Evolutionary conservation across 2,888 invertebrate genomes (phyloP).

Genomic region (Acanthosepion pharaonis): DNA sequence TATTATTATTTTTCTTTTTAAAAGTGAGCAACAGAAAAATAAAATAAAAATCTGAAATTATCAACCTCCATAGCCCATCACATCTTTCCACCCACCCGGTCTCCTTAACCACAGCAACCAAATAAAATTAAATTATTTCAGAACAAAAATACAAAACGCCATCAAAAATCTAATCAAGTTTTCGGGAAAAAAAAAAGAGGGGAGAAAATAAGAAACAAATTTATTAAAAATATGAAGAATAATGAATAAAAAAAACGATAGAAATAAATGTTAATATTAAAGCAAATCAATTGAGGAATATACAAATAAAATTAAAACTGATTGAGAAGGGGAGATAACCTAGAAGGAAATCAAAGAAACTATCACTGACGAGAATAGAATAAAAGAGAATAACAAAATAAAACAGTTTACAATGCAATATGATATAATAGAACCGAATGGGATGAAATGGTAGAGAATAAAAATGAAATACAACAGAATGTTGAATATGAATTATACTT

Average conservation of each 20-base stretch:
- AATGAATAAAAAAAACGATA: not conserved
- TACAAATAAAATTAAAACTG: slow-evolving; percentile 33
- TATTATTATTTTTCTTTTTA: not conserved
- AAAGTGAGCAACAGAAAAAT: not conserved
- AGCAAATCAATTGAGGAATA: slow-evolving; percentile 11
- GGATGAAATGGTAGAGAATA: not conserved
- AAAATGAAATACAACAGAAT: not conserved
- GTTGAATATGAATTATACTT: not conserved
- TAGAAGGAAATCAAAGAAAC: not conserved
- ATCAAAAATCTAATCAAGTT: slow-evolving; percentile 5
- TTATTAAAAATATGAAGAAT: not conserved
- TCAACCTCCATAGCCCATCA: not conserved
- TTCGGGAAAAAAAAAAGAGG: not conserved
- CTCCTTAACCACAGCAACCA: not conserved
- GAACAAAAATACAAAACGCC: not conserved
- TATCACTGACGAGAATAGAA: not conserved
- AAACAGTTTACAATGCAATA: not conserved
- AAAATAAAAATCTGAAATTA: not conserved
- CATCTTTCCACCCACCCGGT: not conserved
- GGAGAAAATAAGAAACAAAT: not conserved
- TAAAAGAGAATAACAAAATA: not conserved
- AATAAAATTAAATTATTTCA: not conserved
- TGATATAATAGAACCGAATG: not conserved
- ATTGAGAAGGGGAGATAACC: slow-evolving; percentile 7
- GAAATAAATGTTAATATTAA: not conserved